Evolutionary conservation across 2,113 vertebrate genomes (phyloP).

Genomic region (Anguilla rostrata): DNA sequence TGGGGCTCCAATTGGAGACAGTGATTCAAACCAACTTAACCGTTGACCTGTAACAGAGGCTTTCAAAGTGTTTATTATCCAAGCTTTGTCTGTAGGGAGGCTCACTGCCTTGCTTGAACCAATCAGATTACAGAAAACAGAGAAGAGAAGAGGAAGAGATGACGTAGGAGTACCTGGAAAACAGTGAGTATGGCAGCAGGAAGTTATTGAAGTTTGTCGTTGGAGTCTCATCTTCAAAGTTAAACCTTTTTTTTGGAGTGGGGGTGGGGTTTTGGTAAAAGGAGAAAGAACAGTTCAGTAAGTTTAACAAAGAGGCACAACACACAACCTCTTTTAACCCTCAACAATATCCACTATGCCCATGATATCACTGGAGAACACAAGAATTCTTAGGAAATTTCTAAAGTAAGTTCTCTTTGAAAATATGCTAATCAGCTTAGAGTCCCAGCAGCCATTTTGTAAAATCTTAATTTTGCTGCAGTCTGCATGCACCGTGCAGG

Average conservation of each 20-base stretch:
- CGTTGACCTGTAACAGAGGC: too few species aligned
- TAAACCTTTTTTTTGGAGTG: constrained; percentile 76
- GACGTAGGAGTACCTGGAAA: constrained; percentile 82
- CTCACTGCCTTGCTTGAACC: too few species aligned
- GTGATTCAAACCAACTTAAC: too few species aligned
- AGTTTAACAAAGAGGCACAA: background rate
- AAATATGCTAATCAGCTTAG: background rate
- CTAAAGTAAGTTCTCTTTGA: background rate
- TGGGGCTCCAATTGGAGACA: too few species aligned
- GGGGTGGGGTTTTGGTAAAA: background rate
- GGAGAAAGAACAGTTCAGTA: background rate
- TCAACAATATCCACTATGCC: background rate
- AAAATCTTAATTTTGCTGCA: background rate
- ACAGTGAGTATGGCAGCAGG: constrained; percentile 95
- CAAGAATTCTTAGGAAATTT: background rate
- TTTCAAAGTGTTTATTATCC: too few species aligned
- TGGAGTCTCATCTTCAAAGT: constrained; percentile 91
- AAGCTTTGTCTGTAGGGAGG: too few species aligned
- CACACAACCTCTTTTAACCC: background rate
- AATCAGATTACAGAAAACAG: too few species aligned
- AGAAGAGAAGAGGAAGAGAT: background rate
- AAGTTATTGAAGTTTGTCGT: constrained; percentile 95
- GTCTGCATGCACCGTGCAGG: background rate
- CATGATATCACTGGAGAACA: background rate
- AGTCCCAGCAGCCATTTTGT: background rate